Conservation (phyloP, 2,888 invertebrate species). For the Nemurella pictetii region DNA sequence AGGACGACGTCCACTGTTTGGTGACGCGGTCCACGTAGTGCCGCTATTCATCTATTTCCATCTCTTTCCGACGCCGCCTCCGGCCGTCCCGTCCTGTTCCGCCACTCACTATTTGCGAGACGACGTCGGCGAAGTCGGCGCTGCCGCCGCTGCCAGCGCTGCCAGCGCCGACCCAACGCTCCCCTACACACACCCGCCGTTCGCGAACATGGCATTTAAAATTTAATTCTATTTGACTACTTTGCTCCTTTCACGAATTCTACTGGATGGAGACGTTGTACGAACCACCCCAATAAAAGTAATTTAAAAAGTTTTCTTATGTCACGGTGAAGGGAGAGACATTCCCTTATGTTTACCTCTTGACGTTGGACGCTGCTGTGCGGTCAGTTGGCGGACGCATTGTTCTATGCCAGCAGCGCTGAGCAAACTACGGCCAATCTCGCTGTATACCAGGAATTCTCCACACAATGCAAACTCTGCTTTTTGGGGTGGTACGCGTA, state of each 20-base stretch:
- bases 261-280: conserved; percentile 13
- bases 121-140: neutral
- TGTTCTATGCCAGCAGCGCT: neutral
- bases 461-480: conserved; percentile 11
- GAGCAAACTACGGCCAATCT: neutral
- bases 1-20: neutral
- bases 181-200: neutral
- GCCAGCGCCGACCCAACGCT: conserved; percentile 26
- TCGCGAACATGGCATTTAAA: conserved; percentile 32
- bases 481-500: neutral
- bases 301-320: neutral
- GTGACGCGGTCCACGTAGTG: conserved; percentile 32
- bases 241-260: conserved; percentile 32
- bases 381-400: neutral
- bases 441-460: neutral
- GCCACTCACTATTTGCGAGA: neutral
- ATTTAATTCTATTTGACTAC: conserved; percentile 36
- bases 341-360: neutral
- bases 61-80: neutral
- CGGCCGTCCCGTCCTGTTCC: neutral
- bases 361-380: neutral
- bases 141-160: neutral
- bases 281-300: conserved; percentile 2
- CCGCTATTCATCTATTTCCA: conserved; percentile 29
- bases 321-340: neutral